Evolutionary conservation across 2,797 vertebrate genomes (phyloP).

Genomic region (Corythornis leucogaster): DNA sequence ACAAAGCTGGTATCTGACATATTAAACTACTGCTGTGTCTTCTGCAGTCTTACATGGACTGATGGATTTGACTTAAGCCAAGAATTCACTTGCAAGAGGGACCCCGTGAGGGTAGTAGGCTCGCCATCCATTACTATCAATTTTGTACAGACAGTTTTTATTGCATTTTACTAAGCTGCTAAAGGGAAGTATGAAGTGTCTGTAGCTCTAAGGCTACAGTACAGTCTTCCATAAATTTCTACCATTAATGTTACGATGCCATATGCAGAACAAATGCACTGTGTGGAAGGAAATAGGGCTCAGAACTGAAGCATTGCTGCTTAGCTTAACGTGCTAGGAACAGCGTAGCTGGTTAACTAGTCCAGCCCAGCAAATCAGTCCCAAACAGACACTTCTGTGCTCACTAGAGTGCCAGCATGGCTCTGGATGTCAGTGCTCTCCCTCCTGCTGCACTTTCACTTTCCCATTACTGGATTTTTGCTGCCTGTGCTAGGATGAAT

Average conservation of each 20-base stretch:
- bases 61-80: conserved; percentile 52
- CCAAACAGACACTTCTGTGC: conserved; percentile 34
- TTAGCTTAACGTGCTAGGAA: conserved; percentile 23
- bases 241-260: conserved; percentile 50
- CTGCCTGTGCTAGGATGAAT: not conserved
- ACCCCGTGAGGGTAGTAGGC: conserved; percentile 23
- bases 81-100: conserved; percentile 58
- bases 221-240: conserved; percentile 74
- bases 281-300: conserved; percentile 68
- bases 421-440: not conserved
- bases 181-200: conserved; percentile 67
- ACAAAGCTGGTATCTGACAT: conserved; percentile 79
- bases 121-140: conserved; percentile 64
- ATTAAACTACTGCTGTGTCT: conserved; percentile 26
- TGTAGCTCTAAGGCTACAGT: conserved; percentile 48
- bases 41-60: conserved; percentile 32
- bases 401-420: conserved; percentile 6
- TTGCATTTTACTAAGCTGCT: conserved; percentile 71
- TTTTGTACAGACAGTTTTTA: conserved; percentile 71
- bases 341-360: conserved; percentile 2
- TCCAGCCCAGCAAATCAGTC: not conserved
- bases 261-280: conserved; percentile 71
- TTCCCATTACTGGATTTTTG: not conserved
- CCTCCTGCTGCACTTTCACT: not conserved
- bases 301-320: conserved; percentile 45